phyloP scores from a whole-genome alignment of 2,113 vertebrate genomes.

The Corydoras maculifer region DNA sequence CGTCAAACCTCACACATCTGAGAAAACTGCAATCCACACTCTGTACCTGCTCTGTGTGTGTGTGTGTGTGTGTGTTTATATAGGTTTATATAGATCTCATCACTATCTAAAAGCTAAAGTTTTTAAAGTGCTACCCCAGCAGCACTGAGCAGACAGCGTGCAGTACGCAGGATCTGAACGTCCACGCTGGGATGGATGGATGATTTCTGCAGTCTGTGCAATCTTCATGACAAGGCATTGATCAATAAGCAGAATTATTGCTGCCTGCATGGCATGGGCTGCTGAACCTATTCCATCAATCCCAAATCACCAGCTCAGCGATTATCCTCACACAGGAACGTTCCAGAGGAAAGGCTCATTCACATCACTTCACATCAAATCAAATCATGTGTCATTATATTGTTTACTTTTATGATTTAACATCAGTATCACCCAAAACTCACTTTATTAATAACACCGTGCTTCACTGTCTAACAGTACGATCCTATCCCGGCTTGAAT shows the following conservation, averaged over 20 bases:
- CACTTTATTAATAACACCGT: not conserved
- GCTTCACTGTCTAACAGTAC: too few relatives aligned
- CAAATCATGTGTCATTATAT: not conserved
- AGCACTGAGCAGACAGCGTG: not conserved
- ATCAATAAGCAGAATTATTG: not conserved
- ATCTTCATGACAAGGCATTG: slow-evolving; percentile 4
- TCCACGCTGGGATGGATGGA: not conserved
- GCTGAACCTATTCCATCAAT: not conserved
- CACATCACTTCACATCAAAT: too few relatives aligned
- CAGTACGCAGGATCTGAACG: slow-evolving; percentile 1
- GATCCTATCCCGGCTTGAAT: too few relatives aligned
- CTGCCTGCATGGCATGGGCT: not conserved
- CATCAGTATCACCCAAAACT: not conserved
- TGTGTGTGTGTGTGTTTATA: not conserved
- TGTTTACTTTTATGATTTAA: not conserved
- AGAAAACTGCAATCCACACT: not conserved
- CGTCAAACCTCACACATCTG: slow-evolving; percentile 56
- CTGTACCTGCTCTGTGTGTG: not conserved
- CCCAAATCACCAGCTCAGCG: not conserved
- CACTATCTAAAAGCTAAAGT: too few relatives aligned
- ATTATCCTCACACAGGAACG: not conserved
- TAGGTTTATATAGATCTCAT: too few relatives aligned
- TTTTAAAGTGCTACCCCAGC: too few relatives aligned
- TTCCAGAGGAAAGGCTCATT: not conserved
- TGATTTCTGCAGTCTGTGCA: not conserved